Evolutionary conservation across 1,140 invertebrate species (phyloP).

Genomic region (Drosophila prosaltans): DNA sequence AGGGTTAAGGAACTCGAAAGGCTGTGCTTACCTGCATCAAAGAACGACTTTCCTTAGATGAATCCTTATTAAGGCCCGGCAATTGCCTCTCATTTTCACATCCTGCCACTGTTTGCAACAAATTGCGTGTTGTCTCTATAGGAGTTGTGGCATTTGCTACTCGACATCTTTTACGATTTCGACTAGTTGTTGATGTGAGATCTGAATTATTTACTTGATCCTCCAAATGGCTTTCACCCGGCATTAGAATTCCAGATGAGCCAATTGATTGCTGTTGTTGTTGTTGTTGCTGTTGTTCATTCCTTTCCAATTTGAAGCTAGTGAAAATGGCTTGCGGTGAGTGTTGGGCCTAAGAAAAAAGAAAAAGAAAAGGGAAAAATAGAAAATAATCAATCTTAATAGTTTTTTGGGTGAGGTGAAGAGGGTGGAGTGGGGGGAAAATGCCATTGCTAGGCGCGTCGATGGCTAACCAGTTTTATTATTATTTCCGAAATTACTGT

Average conservation of each 20-base stretch:
- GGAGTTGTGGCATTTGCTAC: background rate
- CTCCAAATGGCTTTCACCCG: slow-evolving; percentile 8
- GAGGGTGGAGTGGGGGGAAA: slow-evolving; percentile 45
- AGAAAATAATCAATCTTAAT: slow-evolving; percentile 15
- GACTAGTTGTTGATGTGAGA: slow-evolving; percentile 49
- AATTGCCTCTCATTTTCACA: background rate
- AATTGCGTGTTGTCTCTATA: background rate
- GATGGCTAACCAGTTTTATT: slow-evolving; percentile 69
- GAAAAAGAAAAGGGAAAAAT: too few species aligned
- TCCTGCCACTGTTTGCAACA: background rate
- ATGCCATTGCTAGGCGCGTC: slow-evolving; percentile 64
- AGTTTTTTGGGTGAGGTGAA: too few species aligned
- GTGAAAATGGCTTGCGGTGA: slow-evolving; percentile 96
- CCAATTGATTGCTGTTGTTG: background rate
- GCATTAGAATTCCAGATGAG: background rate
- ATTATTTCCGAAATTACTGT: slow-evolving; percentile 79
- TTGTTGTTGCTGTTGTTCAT: slow-evolving; percentile 29
- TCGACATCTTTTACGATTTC: slow-evolving; percentile 48
- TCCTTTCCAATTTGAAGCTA: slow-evolving; percentile 94
- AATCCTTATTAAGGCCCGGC: slow-evolving; percentile 8
- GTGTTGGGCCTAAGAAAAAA: slow-evolving; percentile 84
- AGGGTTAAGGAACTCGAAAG: too few species aligned
- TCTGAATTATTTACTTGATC: slow-evolving; percentile 29
- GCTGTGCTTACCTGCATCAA: slow-evolving; percentile 10
- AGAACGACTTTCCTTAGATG: background rate